Base-by-base conservation (phyloP, 1,140 invertebrate species). In the Eupristina koningsbergeri region DNA sequence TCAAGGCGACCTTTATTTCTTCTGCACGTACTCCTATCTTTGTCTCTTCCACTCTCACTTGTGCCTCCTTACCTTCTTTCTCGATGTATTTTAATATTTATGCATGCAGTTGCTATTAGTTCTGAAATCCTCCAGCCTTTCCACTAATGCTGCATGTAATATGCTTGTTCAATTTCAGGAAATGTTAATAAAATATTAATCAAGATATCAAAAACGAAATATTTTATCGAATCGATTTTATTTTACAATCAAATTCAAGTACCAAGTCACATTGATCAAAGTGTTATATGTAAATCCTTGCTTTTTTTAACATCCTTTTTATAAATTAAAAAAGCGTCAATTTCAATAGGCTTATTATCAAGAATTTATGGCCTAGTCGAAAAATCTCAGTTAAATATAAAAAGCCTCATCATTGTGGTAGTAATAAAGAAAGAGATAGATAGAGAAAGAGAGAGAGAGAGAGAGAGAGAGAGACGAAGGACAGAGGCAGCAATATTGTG, bases 401-500 rank as follows among this genome's bases (percentile, higher is more conserved):
- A 58, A 58, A 58, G 53, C 26, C 5, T 58, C 53, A 58, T 58
- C 53, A 58, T 26, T 58, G 2, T 58, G 2, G 53, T 58, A 3
- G 53, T 34, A 53, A 22, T 19, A 58, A 81, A 58, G 17, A 58
- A 58, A 36, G n/a, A 19, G 34, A 75, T 31, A 73, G 63, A 19
- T 3, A 36, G 41, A 41, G 15, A 17, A n/a, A 39, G 61, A 53
- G 47, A 22, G 31, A 58, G 73, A 58, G 17, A 58, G 53, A 53
- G 47, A 22, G 31, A 58, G 73, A 58, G 17, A 58, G 39, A 36
- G n/a, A 19, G 34, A 75, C n/a, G 41, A 74, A 45, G 73, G 63
- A 19, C 3, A 36, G 41, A 41, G 15, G 22, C 34, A 39, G 61
- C 36, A 58, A 86, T 86, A 85, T 87, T 86, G 83, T 75, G 67